Evolutionary conservation across 2,797 vertebrate genomes (phyloP).

Genomic region (Hybognathus amarus): DNA sequence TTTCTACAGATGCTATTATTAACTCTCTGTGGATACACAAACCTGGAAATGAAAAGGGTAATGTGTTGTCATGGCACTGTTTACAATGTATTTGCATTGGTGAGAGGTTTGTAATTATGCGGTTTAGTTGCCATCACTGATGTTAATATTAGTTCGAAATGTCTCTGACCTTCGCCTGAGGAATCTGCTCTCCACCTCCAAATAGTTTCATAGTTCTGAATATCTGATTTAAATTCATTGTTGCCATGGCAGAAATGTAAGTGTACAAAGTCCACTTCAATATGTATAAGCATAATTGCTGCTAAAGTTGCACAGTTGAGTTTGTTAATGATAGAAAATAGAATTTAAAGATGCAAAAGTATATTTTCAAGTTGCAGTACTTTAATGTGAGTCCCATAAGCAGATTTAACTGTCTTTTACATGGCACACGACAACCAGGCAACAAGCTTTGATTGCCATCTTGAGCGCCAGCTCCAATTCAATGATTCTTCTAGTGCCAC

Average conservation of each 20-base stretch:
- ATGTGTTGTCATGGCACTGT: constrained; percentile 42
- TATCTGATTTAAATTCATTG: constrained; percentile 29
- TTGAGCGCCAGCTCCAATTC: not conserved
- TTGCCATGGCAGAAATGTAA: constrained; percentile 26
- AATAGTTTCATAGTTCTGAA: constrained; percentile 24
- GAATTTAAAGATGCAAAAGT: not conserved
- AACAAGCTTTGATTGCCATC: not conserved
- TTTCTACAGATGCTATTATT: constrained; percentile 60
- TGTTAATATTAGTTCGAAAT: constrained; percentile 34
- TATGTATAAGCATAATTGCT: not conserved
- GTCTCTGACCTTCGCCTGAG: constrained; percentile 6
- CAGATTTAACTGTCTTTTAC: constrained; percentile 8
- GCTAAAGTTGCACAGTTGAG: not conserved
- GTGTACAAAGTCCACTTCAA: not conserved
- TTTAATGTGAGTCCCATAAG: not conserved
- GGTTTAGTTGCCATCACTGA: constrained; percentile 25
- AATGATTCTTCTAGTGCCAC: not conserved
- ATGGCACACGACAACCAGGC: not conserved
- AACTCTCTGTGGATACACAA: constrained; percentile 58
- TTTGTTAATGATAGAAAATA: constrained; percentile 17
- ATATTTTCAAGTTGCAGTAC: constrained; percentile 13
- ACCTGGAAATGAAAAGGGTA: constrained; percentile 39
- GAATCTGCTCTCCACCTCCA: not conserved
- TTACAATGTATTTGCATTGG: constrained; percentile 28
- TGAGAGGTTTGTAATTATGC: constrained; percentile 46